Percentiles rank a stretch among this genome's conserved stretches.
phyloP scores from a whole-genome alignment of 2,113 vertebrate species.

The Marmota flaviventris region DNA sequence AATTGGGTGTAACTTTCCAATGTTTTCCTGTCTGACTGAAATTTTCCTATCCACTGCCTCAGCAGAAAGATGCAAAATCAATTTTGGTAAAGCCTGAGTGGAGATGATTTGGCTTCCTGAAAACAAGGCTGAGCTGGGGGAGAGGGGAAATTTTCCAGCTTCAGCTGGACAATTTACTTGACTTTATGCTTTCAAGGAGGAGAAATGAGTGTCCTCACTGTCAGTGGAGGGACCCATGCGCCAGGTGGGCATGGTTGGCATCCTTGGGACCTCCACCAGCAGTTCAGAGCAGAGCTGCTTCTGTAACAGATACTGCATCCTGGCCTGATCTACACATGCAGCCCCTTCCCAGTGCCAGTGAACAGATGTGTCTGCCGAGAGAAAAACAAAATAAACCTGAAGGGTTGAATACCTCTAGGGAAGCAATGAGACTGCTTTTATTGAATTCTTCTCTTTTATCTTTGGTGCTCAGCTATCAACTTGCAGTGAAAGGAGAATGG shows the following conservation, averaged over 20 bases:
- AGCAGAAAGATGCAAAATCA: constrained; percentile 66
- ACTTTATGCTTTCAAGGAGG: background rate
- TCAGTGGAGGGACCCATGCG: accelerated
- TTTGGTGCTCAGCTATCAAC: background rate
- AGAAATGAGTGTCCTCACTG: background rate
- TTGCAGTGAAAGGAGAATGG: background rate
- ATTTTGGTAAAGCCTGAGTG: constrained; percentile 9
- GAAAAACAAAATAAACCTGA: background rate
- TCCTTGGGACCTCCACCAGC: accelerated
- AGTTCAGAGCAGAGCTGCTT: background rate
- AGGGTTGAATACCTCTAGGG: background rate
- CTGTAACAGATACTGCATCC: background rate
- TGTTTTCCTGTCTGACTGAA: constrained; percentile 74
- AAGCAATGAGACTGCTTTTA: background rate
- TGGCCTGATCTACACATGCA: background rate
- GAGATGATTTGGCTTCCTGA: background rate
- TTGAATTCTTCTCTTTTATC: background rate
- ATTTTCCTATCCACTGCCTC: constrained; percentile 69
- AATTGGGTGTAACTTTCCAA: constrained; percentile 62
- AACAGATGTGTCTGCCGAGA: background rate
- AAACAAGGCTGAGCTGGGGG: background rate
- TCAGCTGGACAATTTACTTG: background rate
- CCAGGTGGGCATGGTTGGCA: accelerated
- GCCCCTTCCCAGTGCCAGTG: background rate
- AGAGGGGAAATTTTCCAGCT: background rate